Conservation (phyloP, 1,140 invertebrate species). For the Pogonus chalceus region DNA sequence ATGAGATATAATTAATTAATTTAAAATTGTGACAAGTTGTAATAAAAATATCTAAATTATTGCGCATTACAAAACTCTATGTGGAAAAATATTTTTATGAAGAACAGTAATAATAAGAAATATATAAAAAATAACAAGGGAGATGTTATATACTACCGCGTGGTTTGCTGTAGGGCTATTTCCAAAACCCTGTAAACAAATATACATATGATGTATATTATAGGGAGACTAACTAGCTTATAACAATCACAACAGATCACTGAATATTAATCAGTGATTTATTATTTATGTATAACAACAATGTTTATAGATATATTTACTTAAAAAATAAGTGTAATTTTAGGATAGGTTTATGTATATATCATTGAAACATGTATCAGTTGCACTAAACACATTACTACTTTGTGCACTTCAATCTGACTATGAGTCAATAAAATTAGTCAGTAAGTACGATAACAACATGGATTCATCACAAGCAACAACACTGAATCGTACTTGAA, state of each 20-base stretch:
- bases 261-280: constrained; percentile 14
- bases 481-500: too few relatives aligned
- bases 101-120: constrained; percentile 13
- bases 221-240: constrained; percentile 11
- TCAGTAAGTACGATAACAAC: too few relatives aligned
- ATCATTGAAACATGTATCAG: not conserved
- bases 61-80: constrained; percentile 7
- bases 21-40: not conserved
- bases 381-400: not conserved
- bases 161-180: constrained; percentile 39
- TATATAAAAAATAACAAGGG: constrained; percentile 25
- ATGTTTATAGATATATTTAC: too few relatives aligned
- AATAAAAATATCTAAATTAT: not conserved
- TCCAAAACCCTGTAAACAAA: constrained; percentile 37
- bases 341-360: not conserved
- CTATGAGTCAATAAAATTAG: too few relatives aligned
- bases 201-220: constrained; percentile 21
- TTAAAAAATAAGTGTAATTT: not conserved
- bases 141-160: constrained; percentile 39
- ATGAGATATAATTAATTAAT: constrained; percentile 32
- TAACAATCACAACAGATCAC: not conserved
- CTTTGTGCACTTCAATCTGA: not conserved
- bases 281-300: too few relatives aligned
- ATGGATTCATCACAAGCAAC: not conserved
- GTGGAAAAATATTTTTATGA: not conserved